Evolutionary conservation across 2,113 vertebrate species (phyloP).

Genomic region (Saccopteryx leptura): DNA sequence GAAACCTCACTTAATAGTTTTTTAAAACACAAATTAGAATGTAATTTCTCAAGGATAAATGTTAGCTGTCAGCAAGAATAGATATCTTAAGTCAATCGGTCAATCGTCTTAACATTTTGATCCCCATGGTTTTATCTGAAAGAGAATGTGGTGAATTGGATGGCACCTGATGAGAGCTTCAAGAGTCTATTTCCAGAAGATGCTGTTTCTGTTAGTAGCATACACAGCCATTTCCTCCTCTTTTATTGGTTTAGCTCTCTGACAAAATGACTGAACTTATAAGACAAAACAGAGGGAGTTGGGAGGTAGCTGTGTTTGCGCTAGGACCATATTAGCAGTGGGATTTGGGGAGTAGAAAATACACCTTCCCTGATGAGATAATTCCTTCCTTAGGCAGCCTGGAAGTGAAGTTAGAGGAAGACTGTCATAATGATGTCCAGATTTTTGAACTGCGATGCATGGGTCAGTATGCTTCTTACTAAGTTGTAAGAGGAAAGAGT

Average conservation of each 20-base stretch:
- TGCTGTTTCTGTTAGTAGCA: background rate
- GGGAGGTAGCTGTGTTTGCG: background rate
- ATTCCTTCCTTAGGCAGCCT: background rate
- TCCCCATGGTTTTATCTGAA: background rate
- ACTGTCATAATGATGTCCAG: background rate
- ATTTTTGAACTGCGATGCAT: background rate
- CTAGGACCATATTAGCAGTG: background rate
- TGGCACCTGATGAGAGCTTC: background rate
- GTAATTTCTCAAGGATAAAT: conserved; percentile 15
- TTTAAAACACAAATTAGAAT: background rate
- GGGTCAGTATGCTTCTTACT: background rate
- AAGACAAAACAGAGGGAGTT: background rate
- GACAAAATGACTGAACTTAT: background rate
- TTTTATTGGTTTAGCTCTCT: background rate
- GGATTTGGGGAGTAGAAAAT: background rate
- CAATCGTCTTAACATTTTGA: background rate
- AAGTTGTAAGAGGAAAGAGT: background rate
- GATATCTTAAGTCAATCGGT: background rate
- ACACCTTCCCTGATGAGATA: background rate
- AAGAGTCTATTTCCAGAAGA: background rate
- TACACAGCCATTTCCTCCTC: background rate
- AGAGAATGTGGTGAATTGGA: background rate
- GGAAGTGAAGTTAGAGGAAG: background rate
- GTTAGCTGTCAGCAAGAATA: background rate
- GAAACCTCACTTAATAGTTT: background rate